Conservation (phyloP, 1,140 invertebrate genomes). For the Holcopasites calliopsidis region DNA sequence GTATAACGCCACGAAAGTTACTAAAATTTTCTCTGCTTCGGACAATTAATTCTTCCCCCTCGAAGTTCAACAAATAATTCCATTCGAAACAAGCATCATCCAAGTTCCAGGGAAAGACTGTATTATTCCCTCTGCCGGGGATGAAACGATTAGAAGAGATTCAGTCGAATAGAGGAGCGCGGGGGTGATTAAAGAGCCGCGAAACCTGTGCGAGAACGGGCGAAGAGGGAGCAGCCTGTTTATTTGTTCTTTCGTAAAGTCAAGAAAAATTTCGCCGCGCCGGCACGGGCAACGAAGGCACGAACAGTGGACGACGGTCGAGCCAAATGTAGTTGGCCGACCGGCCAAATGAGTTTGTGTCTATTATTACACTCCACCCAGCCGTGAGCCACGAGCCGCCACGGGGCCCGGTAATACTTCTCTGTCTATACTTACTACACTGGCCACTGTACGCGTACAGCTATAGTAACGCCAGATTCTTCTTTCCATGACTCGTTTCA, state of each 20-base stretch:
- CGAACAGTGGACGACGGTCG: constrained; percentile 69
- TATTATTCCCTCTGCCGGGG: too few species aligned
- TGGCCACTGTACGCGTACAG: constrained; percentile 9
- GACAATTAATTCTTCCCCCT: too few species aligned
- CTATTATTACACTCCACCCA: constrained; percentile 76
- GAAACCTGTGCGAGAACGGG: not conserved
- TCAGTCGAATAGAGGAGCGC: not conserved
- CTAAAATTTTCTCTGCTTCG: too few species aligned
- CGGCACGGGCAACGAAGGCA: constrained; percentile 49
- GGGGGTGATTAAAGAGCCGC: not conserved
- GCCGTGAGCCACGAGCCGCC: constrained; percentile 62
- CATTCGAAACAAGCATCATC: too few species aligned
- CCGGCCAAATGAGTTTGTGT: constrained; percentile 75
- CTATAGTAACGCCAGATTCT: too few species aligned
- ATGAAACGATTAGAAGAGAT: too few species aligned
- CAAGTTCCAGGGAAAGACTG: too few species aligned
- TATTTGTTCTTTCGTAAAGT: constrained; percentile 57
- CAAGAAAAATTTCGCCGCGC: constrained; percentile 61
- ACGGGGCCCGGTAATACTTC: constrained; percentile 41
- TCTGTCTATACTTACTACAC: constrained; percentile 17
- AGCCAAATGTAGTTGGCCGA: constrained; percentile 76
- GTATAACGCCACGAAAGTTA: too few species aligned
- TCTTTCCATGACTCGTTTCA: too few species aligned
- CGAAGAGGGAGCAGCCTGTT: constrained; percentile 35
- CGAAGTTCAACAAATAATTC: too few species aligned